Conservation (phyloP, 2,113 vertebrate species). For the Potamarius usumacintae region DNA sequence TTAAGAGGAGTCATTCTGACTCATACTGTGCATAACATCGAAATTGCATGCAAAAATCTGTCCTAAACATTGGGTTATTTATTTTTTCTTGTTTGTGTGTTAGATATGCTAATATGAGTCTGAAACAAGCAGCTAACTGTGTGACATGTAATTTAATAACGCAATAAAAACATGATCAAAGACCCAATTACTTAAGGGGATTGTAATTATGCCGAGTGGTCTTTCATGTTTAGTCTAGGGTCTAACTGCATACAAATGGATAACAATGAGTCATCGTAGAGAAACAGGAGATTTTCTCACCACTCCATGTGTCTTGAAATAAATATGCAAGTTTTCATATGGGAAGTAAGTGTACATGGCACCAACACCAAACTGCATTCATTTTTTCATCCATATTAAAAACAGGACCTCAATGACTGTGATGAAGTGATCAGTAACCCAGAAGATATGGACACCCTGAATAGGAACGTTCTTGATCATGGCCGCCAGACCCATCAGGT, state of each 20-base stretch:
- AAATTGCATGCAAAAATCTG: conserved; percentile 27
- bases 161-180: conserved; percentile 29
- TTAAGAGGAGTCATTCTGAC: conserved; percentile 49
- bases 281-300: neutral
- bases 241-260: neutral
- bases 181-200: neutral
- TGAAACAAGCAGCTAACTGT: conserved; percentile 15
- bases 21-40: conserved; percentile 54
- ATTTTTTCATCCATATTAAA: conserved; percentile 16
- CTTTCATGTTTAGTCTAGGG: neutral
- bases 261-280: conserved; percentile 10
- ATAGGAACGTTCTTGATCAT: conserved; percentile 58
- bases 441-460: conserved; percentile 69
- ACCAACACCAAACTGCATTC: neutral
- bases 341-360: neutral
- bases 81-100: conserved; percentile 21
- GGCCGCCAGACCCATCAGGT: conserved; percentile 72
- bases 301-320: neutral
- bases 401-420: conserved; percentile 69
- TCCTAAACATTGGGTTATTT: conserved; percentile 6
- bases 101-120: conserved; percentile 14
- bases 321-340: neutral
- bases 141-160: conserved; percentile 4
- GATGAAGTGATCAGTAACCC: conserved; percentile 60
- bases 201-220: conserved; percentile 1